Evolutionary conservation across 1,140 invertebrate species (phyloP), one percentile per base, ranked within the genome.

Genomic region (Augochlora pura): DNA sequence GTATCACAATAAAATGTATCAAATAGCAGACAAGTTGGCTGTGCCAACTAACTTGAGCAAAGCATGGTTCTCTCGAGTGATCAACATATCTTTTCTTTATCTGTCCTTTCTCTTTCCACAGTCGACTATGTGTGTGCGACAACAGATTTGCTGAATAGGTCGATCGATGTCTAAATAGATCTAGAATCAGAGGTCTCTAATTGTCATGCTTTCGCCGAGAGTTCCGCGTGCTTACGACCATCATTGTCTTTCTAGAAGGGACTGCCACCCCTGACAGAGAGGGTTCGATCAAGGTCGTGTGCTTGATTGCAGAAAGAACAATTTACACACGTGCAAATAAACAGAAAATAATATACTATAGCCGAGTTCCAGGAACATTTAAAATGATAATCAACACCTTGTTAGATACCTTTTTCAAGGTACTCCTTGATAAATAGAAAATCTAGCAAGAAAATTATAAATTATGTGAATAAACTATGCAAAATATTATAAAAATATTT

Each of bases 1-100:
- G 27, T 80, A 83, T 77, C 81, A 71, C 59, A 75, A 83, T 52
- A 14, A 68, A n/a, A 46, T 46, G 62, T 39, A 42, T 74, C 23
- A 46, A 52, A 66, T 79, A 27, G 8, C 42, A 63, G 25, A 52
- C 59, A 46, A 66, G 66, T 38, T 74, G 23, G 21, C 21, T 74
- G 49, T 52, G 49, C 80, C 42, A 74, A 81, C 12, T 71, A 68
- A 83, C 54, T 57, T 64, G 65, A 3, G 62, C 54, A 57, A 65
- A 49, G 27, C 71, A 54, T 68, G 49, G 64, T 69, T 59, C 63
- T 81, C 23, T 70, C 52, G 32, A 77, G 32, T 78, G 72, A 67
- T 66, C 72, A 64, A 73, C 73, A 38, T 81, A 69, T 83, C 73
- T 68, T 81, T 79, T 74, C 77, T 76, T 75, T 77, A 81, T 81